Conservation (phyloP, 1,140 invertebrate species). For the Cylas formicarius region DNA sequence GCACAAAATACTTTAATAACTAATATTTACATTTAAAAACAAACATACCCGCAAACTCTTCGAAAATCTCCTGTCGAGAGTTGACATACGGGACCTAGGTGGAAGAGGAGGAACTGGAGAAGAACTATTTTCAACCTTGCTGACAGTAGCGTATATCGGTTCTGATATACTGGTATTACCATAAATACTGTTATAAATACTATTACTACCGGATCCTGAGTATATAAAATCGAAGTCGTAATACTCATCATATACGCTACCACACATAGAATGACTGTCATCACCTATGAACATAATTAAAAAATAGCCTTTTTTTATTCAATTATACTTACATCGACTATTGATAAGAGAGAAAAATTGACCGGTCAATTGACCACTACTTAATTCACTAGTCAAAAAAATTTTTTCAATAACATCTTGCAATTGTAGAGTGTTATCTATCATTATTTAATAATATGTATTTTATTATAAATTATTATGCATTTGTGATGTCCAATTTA, state of each 20-base stretch:
- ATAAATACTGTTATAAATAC: slow-evolving; percentile 51
- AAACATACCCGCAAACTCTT: slow-evolving; percentile 22
- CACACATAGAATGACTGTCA: slow-evolving; percentile 50
- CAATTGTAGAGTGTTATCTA: no score
- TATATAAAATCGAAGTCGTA: slow-evolving; percentile 83
- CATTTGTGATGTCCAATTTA: no score
- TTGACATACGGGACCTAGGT: slow-evolving; percentile 26
- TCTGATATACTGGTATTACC: slow-evolving; percentile 50
- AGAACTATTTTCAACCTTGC: slow-evolving; percentile 49
- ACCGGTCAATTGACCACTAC: no score
- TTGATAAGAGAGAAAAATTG: no score
- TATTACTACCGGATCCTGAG: slow-evolving; percentile 59
- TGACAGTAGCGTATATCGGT: slow-evolving; percentile 68
- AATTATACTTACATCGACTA: not conserved
- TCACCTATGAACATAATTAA: slow-evolving; percentile 25
- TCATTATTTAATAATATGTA: no score
- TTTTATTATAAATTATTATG: no score
- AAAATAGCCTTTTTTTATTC: not conserved
- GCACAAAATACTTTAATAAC: no score
- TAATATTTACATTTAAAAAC: not conserved
- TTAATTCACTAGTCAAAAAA: no score
- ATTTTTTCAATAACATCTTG: no score
- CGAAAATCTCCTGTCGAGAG: slow-evolving; percentile 28
- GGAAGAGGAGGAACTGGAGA: slow-evolving; percentile 49
- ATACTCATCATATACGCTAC: slow-evolving; percentile 76